Percentiles rank a stretch among this genome's conserved stretches.
Conservation (phyloP, 2,888 invertebrate species). For the Pollenia labialis region DNA sequence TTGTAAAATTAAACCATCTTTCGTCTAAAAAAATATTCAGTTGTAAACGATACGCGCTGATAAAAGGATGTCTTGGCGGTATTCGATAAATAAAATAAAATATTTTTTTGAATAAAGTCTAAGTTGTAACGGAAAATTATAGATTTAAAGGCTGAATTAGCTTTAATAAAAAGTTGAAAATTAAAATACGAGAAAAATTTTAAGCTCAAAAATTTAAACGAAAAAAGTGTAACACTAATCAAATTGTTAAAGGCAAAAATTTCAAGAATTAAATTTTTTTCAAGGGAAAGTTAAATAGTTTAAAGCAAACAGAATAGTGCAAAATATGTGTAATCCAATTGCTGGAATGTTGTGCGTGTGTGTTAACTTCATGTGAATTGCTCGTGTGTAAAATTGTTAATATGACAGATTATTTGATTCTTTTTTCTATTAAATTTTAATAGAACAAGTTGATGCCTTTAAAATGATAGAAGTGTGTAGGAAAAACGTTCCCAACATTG, state of each 20-base stretch:
- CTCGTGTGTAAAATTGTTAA: too few relatives aligned
- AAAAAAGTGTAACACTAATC: background rate
- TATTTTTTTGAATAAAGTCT: background rate
- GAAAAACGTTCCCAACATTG: too few relatives aligned
- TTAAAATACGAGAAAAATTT: background rate
- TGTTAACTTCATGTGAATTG: too few relatives aligned
- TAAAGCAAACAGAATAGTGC: too few relatives aligned
- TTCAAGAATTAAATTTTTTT: too few relatives aligned
- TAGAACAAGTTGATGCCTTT: too few relatives aligned
- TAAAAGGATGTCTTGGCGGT: constrained; percentile 62
- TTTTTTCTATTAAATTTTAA: too few relatives aligned
- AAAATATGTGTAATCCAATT: too few relatives aligned
- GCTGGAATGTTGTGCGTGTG: too few relatives aligned
- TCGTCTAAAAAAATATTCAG: constrained; percentile 52
- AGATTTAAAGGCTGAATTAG: constrained; percentile 45
- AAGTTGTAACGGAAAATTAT: constrained; percentile 48
- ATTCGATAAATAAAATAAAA: constrained; percentile 9
- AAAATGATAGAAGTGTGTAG: too few relatives aligned
- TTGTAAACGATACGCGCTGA: constrained; percentile 59
- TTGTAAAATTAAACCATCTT: constrained; percentile 31
- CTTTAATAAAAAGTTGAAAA: constrained; percentile 23
- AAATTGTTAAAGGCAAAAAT: background rate
- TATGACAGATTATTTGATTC: too few relatives aligned
- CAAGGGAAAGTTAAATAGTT: too few relatives aligned
- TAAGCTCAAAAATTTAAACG: background rate